phyloP scores from a whole-genome alignment of 2,888 invertebrate species.

The Drosophila seclusa region DNA sequence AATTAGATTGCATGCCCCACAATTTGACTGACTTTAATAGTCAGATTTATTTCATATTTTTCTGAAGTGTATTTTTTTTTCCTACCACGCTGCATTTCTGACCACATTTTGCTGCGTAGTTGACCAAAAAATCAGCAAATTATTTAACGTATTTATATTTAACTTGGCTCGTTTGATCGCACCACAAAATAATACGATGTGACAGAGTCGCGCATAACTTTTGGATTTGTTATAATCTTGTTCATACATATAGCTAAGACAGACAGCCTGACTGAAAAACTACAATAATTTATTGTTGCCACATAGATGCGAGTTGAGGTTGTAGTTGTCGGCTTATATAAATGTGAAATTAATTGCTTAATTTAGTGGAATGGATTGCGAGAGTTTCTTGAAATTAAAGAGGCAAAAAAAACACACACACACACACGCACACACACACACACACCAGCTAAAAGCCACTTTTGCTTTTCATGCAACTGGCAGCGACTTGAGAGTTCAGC shows the following conservation, averaged over 20 bases:
- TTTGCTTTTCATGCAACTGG: slow-evolving; percentile 48
- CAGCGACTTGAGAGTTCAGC: slow-evolving; percentile 44
- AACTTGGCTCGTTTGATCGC: slow-evolving; percentile 46
- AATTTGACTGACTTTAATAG: slow-evolving; percentile 35
- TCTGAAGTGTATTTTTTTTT: slow-evolving; percentile 6
- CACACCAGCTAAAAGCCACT: slow-evolving; percentile 42
- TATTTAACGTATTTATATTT: slow-evolving; percentile 8
- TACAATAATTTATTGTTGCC: slow-evolving; percentile 70
- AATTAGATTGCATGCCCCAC: slow-evolving; percentile 40
- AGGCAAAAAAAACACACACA: neutral
- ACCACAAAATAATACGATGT: slow-evolving; percentile 60
- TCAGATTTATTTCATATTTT: slow-evolving; percentile 21
- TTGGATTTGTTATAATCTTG: slow-evolving; percentile 53
- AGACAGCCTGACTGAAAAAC: slow-evolving; percentile 26
- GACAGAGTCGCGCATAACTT: slow-evolving; percentile 62
- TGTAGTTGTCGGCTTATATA: slow-evolving; percentile 76
- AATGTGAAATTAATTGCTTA: slow-evolving; percentile 79
- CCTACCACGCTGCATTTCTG: slow-evolving; percentile 12
- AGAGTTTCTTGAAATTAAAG: slow-evolving; percentile 53
- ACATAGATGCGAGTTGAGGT: slow-evolving; percentile 42
- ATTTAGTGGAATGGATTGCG: slow-evolving; percentile 79
- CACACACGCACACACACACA: neutral
- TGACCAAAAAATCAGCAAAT: slow-evolving; percentile 3
- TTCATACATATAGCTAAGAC: slow-evolving; percentile 16
- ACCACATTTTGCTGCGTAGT: slow-evolving; percentile 12